Evolutionary conservation across 2,113 vertebrate genomes (phyloP).

Genomic region (Rhabdomys dilectus): DNA sequence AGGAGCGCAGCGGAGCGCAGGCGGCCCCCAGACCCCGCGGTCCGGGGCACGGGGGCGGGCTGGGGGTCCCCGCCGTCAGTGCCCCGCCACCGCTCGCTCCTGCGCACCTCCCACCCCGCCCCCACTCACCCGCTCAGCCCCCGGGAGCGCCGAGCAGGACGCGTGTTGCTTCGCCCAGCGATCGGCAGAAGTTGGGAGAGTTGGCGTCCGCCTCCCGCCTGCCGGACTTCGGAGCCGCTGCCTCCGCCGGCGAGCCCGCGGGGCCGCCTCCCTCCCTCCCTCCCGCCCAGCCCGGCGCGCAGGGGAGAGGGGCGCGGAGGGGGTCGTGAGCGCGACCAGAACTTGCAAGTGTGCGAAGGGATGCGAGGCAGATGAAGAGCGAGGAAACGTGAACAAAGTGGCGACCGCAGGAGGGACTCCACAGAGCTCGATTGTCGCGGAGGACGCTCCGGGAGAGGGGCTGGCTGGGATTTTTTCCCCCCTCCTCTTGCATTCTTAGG

Average conservation of each 20-base stretch:
- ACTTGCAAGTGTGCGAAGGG: conserved; percentile 81
- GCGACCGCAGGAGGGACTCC: conserved; percentile 77
- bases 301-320: conserved; percentile 78
- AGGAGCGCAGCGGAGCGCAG: not conserved
- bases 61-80: conserved; percentile 73
- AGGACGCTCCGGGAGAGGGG: conserved; percentile 56
- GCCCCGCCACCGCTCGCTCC: conserved; percentile 76
- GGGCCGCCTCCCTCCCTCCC: conserved; percentile 56
- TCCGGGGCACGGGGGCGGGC: conserved; percentile 67
- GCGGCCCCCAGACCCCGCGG: conserved; percentile 10
- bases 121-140: conserved; percentile 81
- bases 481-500: conserved; percentile 25
- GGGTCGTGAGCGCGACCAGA: conserved; percentile 78
- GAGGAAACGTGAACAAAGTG: conserved; percentile 81
- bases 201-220: conserved; percentile 76
- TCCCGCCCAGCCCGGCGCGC: conserved; percentile 50
- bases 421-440: conserved; percentile 37
- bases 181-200: conserved; percentile 84
- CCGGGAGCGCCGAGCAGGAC: conserved; percentile 72
- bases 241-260: conserved; percentile 45
- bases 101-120: conserved; percentile 74
- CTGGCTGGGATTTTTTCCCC: not conserved
- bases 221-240: conserved; percentile 65
- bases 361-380: conserved; percentile 79
- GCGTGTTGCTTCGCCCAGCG: conserved; percentile 78